These are phyloP conservation scores for Periophthalmus modestus DNA, from an alignment of 2,113 vertebrate species.

Conservation along the genomic window DNA sequence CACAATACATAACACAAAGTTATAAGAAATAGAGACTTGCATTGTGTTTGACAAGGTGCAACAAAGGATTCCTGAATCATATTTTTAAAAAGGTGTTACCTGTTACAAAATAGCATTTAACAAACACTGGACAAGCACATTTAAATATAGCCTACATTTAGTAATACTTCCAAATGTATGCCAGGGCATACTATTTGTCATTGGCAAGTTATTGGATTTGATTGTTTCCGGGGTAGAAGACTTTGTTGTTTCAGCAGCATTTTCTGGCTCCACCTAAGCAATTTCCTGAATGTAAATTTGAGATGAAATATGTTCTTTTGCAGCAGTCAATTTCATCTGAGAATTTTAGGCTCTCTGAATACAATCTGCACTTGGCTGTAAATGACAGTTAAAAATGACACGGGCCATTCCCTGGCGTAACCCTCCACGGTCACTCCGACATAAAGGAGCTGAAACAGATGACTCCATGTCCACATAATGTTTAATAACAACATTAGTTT, in stretches of 20 bases:
- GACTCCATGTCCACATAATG: constrained; percentile 94
- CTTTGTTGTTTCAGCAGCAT: constrained; percentile 38
- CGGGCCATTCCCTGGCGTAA: constrained; percentile 88
- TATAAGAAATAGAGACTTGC: too few species aligned
- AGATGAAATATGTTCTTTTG: constrained; percentile 79
- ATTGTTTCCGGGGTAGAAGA: constrained; percentile 35
- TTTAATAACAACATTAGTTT: constrained; percentile 98
- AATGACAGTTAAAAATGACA: constrained; percentile 95
- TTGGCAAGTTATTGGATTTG: constrained; percentile 4
- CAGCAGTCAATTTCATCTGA: constrained; percentile 82
- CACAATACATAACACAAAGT: too few species aligned
- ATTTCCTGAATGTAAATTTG: constrained; percentile 79
- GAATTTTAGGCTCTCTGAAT: constrained; percentile 79
- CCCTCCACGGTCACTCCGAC: constrained; percentile 88
- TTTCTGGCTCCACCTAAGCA: constrained; percentile 41
- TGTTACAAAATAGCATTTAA: too few species aligned
- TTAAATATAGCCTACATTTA: neutral
- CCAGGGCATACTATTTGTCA: neutral
- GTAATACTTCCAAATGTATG: neutral
- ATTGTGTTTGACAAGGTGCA: too few species aligned
- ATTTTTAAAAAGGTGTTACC: too few species aligned
- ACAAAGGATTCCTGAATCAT: too few species aligned
- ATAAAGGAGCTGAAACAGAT: constrained; percentile 94
- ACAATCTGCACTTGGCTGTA: constrained; percentile 88
- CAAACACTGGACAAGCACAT: neutral